Evolutionary conservation across 2,888 invertebrate species (phyloP), one percentile per base, ranked within the genome.

Genomic region (Drosophila nigricruria): DNA sequence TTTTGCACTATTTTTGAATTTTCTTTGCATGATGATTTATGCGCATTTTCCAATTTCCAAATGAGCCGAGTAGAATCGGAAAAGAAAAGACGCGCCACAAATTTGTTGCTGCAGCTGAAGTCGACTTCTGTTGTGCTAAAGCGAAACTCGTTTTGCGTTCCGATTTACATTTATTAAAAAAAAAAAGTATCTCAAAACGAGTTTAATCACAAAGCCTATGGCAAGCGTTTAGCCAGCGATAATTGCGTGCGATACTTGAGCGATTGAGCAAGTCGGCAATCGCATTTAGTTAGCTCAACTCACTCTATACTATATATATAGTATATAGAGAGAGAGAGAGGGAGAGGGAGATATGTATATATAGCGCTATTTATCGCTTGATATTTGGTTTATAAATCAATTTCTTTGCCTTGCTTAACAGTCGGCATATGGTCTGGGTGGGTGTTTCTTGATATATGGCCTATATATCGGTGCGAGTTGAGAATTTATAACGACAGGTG

Each of bases 401-500:
- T 65, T 64, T 65, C 54, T 34, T 14, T 36, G 40, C 32, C 16
- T 36, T 12, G 36, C 42, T 20, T 45, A 56, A 45, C 25, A 45
- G 25, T 16, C 45, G 45, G 2, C 45, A 45, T 45, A 30, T 34
- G 34, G 23, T 9, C 25, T 38, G 50, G 59, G 70, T 77, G 61
- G 63, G 64, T 71, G 77, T 61, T 18, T 18, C 27, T 32, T 75
- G 76, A 80, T 86, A 87, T 83, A 81, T 82, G 73, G 73, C 43
- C 53, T 30, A 52, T 57, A 64, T 69, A 73, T 76, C 71, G 79
- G 50, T 40, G 61, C 25, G 45, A 68, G 59, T 36, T 32, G 47
- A 53, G 47, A 80, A 84, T 84, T 84, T 84, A 84, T 86, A 80
- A 76, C 87, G 84, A 87, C 84, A 84, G 84, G 79, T 88, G 82